A percentile compares a stretch with the other conserved stretches of the same genome.
These are phyloP conservation scores for Tetraodon nigroviridis DNA, from an alignment of 2,113 vertebrate genomes.

Conservation along the genomic window DNA sequence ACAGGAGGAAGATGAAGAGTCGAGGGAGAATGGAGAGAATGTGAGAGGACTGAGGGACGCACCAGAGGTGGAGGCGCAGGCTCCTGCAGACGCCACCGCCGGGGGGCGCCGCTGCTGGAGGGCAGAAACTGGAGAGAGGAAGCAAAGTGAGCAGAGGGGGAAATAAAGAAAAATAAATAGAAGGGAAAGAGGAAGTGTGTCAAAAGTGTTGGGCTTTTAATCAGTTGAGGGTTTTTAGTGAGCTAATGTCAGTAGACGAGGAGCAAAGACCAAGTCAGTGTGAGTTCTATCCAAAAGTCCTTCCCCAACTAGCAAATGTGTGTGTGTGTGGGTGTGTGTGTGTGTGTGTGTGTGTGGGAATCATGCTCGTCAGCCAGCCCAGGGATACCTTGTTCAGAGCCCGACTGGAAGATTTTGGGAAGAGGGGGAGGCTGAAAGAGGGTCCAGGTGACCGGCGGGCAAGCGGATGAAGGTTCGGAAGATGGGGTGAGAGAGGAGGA, in stretches of 20 bases:
- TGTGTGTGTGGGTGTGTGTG: too few relatives aligned
- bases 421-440: slow-evolving; percentile 66
- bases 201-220: background rate
- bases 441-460: slow-evolving; percentile 27
- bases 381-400: slow-evolving; percentile 58
- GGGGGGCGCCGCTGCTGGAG: slow-evolving; percentile 37
- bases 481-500: slow-evolving; percentile 9
- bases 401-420: slow-evolving; percentile 68
- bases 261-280: too few relatives aligned
- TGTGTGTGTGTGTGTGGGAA: background rate
- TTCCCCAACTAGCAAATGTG: too few relatives aligned
- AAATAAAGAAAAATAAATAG: slow-evolving; percentile 9
- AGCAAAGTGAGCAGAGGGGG: background rate
- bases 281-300: too few relatives aligned
- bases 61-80: slow-evolving; percentile 37
- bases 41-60: slow-evolving; percentile 8
- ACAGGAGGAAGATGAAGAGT: too few relatives aligned
- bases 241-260: background rate
- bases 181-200: slow-evolving; percentile 13
- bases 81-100: slow-evolving; percentile 36
- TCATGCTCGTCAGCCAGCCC: slow-evolving; percentile 12
- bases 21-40: background rate
- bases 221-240: too few relatives aligned
- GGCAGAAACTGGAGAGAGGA: slow-evolving; percentile 38
- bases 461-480: slow-evolving; percentile 18